phyloP scores from a whole-genome alignment of 2,888 invertebrate genomes.

The Chloroclystis v-ata region DNA sequence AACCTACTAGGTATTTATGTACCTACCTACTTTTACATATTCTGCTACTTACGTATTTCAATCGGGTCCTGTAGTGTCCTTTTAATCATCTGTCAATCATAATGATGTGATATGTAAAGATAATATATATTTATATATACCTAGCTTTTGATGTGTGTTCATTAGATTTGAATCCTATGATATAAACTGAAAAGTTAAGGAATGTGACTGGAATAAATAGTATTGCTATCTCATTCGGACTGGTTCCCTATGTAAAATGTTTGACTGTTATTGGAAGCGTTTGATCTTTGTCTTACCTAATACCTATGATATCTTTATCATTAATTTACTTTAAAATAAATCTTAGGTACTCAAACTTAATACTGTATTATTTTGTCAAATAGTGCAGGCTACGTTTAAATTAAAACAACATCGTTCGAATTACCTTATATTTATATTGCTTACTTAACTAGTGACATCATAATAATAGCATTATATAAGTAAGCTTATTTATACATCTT shows the following conservation, averaged over 20 bases:
- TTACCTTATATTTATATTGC: slow-evolving; percentile 78
- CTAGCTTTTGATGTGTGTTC: neutral
- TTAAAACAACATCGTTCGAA: slow-evolving; percentile 55
- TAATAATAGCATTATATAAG: slow-evolving; percentile 75
- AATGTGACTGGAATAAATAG: neutral
- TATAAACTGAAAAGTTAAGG: neutral
- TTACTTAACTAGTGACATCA: slow-evolving; percentile 78
- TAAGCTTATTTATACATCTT: slow-evolving; percentile 78
- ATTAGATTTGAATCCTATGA: neutral
- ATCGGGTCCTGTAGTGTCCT: too few species aligned
- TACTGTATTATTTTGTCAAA: neutral
- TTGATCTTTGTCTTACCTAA: too few species aligned
- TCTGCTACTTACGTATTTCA: too few species aligned
- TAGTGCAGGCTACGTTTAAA: slow-evolving; percentile 10
- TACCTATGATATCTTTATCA: too few species aligned
- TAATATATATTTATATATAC: too few species aligned
- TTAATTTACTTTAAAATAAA: too few species aligned
- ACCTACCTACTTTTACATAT: too few species aligned
- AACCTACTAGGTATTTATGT: too few species aligned
- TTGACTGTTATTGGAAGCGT: too few species aligned
- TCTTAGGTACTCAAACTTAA: too few species aligned
- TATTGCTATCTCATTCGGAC: neutral
- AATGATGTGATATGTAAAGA: too few species aligned
- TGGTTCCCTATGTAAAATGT: neutral
- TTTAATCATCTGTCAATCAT: too few species aligned